These are phyloP conservation scores for Oligia strigilis DNA, from an alignment of 2,888 invertebrate species.

Conservation along the genomic window DNA sequence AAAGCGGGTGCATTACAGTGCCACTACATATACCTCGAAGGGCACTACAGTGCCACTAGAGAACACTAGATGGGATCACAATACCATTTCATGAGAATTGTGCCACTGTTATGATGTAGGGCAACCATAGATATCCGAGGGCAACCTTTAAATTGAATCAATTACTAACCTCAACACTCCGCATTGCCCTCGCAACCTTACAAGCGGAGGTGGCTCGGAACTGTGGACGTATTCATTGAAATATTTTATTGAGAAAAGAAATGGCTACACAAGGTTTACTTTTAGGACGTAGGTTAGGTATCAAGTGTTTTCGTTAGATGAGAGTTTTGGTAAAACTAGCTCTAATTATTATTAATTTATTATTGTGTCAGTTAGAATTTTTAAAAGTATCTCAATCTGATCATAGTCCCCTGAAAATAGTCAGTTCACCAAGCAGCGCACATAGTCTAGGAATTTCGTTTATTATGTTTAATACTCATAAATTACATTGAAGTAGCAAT, in stretches of 20 bases:
- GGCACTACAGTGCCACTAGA: neutral
- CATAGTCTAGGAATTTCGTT: neutral
- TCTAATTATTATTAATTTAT: neutral
- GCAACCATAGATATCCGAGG: neutral
- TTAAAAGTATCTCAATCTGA: neutral
- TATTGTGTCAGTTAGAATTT: neutral
- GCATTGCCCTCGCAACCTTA: neutral
- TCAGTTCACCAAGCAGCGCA: neutral
- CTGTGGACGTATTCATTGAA: neutral
- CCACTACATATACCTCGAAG: slow-evolving; percentile 3
- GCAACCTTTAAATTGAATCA: slow-evolving; percentile 1
- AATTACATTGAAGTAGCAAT: slow-evolving; percentile 15
- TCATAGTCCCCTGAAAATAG: neutral
- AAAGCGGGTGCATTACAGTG: neutral
- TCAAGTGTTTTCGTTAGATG: neutral
- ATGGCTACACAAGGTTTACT: neutral
- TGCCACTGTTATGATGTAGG: slow-evolving; percentile 1
- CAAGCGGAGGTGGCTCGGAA: neutral
- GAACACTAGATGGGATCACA: neutral
- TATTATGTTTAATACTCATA: slow-evolving; percentile 16
- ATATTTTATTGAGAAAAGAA: neutral
- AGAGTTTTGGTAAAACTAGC: neutral
- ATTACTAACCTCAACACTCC: neutral
- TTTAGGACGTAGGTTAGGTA: neutral
- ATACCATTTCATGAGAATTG: slow-evolving; percentile 2